A percentile compares a stretch with the other conserved stretches of the same genome.
Conservation (phyloP, 2,797 vertebrate species). For the Hylomyscus alleni region DNA sequence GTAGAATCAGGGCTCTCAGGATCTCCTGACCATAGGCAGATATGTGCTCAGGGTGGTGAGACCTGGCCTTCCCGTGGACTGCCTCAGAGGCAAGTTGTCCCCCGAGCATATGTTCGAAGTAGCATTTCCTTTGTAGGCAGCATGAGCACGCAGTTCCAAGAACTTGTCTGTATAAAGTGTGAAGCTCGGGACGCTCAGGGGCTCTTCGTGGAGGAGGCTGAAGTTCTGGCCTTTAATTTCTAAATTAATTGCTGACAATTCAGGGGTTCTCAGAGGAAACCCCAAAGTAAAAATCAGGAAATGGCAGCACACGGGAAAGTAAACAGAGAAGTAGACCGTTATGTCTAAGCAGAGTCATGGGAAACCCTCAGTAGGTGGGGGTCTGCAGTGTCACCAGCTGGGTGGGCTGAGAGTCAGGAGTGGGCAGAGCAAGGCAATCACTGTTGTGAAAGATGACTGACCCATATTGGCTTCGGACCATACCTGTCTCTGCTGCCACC, state of each 20-base stretch:
- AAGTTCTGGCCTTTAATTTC: slow-evolving; percentile 10
- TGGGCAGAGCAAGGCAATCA: not conserved
- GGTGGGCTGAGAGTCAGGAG: not conserved
- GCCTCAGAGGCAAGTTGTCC: not conserved
- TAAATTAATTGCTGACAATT: not conserved
- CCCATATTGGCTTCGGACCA: not conserved
- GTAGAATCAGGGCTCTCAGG: slow-evolving; percentile 29
- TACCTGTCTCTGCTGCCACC: not conserved
- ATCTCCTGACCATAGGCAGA: not conserved
- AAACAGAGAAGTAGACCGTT: not conserved
- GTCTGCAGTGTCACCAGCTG: not conserved
- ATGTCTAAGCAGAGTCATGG: not conserved
- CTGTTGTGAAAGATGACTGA: not conserved
- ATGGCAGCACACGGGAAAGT: not conserved
- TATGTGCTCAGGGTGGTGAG: not conserved
- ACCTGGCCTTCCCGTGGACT: not conserved
- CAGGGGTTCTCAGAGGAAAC: not conserved
- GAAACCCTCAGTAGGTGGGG: not conserved
- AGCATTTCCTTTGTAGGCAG: slow-evolving; percentile 16
- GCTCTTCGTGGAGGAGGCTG: not conserved
- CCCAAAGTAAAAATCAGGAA: slow-evolving; percentile 24
- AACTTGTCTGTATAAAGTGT: not conserved
- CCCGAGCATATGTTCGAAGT: not conserved
- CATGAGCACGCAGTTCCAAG: not conserved
- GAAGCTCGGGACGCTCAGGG: not conserved